Evolutionary conservation across 2,888 invertebrate species (phyloP).

Genomic region (Netelia fuscicornis): DNA sequence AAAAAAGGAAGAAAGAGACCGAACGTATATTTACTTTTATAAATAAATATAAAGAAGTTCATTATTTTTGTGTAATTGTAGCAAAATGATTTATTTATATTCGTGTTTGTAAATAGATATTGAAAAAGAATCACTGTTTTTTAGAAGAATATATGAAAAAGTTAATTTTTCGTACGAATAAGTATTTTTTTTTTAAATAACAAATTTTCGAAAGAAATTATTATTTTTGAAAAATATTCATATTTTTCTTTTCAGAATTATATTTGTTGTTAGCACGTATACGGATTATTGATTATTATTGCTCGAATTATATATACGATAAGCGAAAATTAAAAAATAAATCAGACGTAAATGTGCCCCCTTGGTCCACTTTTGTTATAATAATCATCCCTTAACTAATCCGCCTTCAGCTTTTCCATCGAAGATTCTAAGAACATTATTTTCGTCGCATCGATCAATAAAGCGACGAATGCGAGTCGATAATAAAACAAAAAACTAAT

Average conservation of each 20-base stretch:
- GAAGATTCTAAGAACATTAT: background rate
- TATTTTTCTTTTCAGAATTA: too few relatives aligned
- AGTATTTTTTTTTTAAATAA: too few relatives aligned
- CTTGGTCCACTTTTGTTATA: constrained; percentile 3
- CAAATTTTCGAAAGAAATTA: too few relatives aligned
- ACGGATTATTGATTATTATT: background rate
- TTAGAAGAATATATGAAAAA: too few relatives aligned
- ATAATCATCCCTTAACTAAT: background rate
- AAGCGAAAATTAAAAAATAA: too few relatives aligned
- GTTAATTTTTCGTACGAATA: too few relatives aligned
- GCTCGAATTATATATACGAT: background rate
- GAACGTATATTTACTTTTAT: background rate
- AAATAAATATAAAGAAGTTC: background rate
- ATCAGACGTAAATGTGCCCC: background rate
- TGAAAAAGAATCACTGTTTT: too few relatives aligned
- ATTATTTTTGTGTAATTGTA: background rate
- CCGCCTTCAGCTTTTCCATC: background rate
- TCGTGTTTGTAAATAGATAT: too few relatives aligned
- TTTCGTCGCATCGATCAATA: background rate
- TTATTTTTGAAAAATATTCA: too few relatives aligned
- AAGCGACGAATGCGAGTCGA: background rate
- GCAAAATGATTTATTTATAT: too few relatives aligned
- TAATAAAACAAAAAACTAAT: constrained; percentile 23
- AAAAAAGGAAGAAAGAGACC: background rate
- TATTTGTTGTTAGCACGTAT: too few relatives aligned